Evolutionary conservation across 1,140 invertebrate genomes (phyloP), one percentile per base, ranked within the genome.

Genomic region (Lordiphosa mommai): DNA sequence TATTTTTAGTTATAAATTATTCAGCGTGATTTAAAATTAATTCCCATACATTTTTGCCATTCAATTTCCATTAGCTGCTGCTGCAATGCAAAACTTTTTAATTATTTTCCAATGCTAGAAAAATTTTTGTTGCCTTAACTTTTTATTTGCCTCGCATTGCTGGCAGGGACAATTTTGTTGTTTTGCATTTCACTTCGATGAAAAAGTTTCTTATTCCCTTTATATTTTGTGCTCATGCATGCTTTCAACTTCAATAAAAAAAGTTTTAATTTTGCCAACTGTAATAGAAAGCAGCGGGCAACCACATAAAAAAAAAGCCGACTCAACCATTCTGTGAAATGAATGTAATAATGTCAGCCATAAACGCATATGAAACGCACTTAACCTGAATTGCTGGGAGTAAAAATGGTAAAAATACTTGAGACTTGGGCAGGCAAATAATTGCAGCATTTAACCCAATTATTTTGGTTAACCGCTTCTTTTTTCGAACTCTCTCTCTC

Each of bases 401-500:
- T 33, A 33, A 5, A 46, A 52, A 17, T 77, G 58, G 69, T 57
- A 61, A 66, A 82, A 67, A 70, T 51, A 20, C 72, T 77, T 52
- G 36, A 77, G 57, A 49, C 44, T 61, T 41, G 67, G 53, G 72
- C 67, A 71, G 47, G 76, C 76, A 82, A 74, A 80, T 80, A 76
- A 82, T 80, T 82, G 76, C 70, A 51, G 76, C 67, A 71, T 82
- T 80, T 84, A 82, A 80, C 76, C 76, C 67, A 80, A 68, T 79
- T 80, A 68, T 72, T 82, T 51, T 70, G 66, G 67, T n/a, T n/a
- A n/a, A n/a, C n/a, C n/a, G n/a, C n/a, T n/a, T n/a, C n/a, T n/a
- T n/a, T n/a, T n/a, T n/a, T n/a, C n/a, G n/a, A n/a, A n/a, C n/a
- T n/a, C n/a, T n/a, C n/a, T n/a, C n/a, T n/a, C n/a, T n/a, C n/a